A percentile compares a stretch with the other conserved stretches of the same genome.
Evolutionary conservation across 2,888 invertebrate species (phyloP).

Genomic region (Schizaphis graminum): DNA sequence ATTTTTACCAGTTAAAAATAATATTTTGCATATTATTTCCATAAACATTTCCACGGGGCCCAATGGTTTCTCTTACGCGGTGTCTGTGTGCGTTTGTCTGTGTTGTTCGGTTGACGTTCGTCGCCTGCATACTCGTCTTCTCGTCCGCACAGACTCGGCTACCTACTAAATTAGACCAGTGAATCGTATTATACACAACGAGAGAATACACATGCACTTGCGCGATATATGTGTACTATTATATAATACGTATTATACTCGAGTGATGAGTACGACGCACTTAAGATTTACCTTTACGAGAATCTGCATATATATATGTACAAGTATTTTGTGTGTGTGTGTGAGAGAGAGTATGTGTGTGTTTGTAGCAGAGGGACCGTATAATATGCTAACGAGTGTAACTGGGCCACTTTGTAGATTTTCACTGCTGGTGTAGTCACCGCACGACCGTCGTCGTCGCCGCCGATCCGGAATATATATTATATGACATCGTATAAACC

Average conservation of each 20-base stretch:
- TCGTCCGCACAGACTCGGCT: not conserved
- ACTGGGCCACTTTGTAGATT: conserved; percentile 31
- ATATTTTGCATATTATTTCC: conserved; percentile 8
- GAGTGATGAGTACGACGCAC: not conserved
- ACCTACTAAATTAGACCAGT: conserved; percentile 35
- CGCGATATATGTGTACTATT: not conserved
- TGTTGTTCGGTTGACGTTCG: not conserved
- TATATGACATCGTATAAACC: not conserved
- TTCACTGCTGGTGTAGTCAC: not conserved
- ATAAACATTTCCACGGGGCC: not conserved
- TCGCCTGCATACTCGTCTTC: not conserved
- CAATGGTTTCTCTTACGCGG: not conserved
- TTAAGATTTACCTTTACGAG: conserved; percentile 16
- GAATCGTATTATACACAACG: not conserved
- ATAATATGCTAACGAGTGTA: conserved; percentile 51
- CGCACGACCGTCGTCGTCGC: not conserved
- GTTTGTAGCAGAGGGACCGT: not conserved
- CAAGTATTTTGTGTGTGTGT: not conserved
- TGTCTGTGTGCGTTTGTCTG: not conserved
- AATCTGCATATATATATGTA: not conserved
- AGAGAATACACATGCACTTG: too few relatives aligned
- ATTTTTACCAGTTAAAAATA: not conserved
- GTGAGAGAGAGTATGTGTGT: not conserved
- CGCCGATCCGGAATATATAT: not conserved
- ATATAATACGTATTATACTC: conserved; percentile 19